Evolutionary conservation across 2,797 vertebrate genomes (phyloP).

Genomic region (Bradypodion ventrale): DNA sequence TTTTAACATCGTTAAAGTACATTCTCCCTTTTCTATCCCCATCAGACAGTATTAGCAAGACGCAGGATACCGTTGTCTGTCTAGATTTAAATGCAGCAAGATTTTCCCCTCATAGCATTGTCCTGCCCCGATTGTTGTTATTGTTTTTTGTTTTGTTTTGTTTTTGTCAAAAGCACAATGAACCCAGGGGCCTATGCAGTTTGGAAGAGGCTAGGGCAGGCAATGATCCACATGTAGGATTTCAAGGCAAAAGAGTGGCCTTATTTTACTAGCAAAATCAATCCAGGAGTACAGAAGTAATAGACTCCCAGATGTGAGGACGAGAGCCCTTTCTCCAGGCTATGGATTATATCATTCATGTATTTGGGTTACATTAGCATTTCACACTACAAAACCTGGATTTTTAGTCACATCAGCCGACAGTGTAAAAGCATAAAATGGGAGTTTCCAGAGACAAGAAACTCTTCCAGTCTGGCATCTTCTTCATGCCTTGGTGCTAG

Average conservation of each 20-base stretch:
- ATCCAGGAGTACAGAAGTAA: conserved; percentile 58
- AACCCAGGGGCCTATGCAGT: conserved; percentile 49
- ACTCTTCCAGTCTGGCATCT: background rate
- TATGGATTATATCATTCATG: conserved; percentile 71
- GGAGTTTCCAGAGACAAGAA: conserved; percentile 49
- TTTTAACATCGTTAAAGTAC: conserved; percentile 55
- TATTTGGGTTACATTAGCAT: conserved; percentile 75
- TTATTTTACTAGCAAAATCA: conserved; percentile 67
- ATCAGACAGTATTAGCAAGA: conserved; percentile 21
- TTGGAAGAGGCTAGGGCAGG: conserved; percentile 28
- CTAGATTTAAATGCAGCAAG: conserved; percentile 16
- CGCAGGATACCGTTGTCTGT: background rate
- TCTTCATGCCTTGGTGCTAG: background rate
- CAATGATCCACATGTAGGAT: conserved; percentile 36
- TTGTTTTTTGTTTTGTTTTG: too few relatives aligned
- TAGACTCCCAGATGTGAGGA: conserved; percentile 51
- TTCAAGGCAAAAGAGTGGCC: conserved; percentile 52
- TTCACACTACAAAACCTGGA: conserved; percentile 54
- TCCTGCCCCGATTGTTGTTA: too few relatives aligned
- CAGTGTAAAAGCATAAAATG: conserved; percentile 32
- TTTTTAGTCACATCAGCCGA: conserved; percentile 58
- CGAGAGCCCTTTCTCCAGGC: conserved; percentile 71
- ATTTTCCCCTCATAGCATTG: conserved; percentile 55
- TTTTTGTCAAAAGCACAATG: background rate
- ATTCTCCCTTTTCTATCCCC: background rate